Evolutionary conservation across 2,113 vertebrate species (phyloP).

Genomic region (Mustela nigripes): DNA sequence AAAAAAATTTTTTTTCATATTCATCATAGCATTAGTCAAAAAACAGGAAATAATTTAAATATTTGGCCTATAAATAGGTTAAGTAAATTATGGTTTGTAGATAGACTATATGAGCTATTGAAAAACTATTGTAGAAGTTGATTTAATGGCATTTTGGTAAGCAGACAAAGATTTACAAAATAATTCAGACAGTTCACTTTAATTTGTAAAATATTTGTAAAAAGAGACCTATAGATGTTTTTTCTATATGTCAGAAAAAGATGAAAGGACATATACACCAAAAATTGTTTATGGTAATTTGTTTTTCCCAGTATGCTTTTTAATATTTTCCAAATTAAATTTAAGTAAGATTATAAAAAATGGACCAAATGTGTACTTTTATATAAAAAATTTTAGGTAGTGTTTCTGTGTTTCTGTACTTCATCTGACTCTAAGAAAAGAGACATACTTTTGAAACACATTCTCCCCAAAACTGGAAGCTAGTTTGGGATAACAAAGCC

Average conservation of each 20-base stretch:
- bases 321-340: slow-evolving; percentile 11
- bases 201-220: neutral
- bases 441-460: slow-evolving; percentile 36
- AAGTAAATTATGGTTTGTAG: neutral
- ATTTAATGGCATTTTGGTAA: neutral
- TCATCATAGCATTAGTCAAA: neutral
- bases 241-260: neutral
- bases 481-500: neutral
- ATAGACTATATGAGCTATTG: neutral
- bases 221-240: neutral
- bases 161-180: neutral
- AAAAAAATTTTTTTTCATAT: neutral
- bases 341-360: neutral
- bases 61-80: neutral
- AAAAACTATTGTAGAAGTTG: neutral
- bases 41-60: neutral
- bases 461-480: neutral
- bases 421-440: slow-evolving; percentile 20
- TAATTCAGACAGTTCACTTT: neutral
- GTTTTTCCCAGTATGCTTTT: slow-evolving; percentile 14
- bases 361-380: neutral
- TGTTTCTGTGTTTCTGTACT: neutral
- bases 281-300: neutral
- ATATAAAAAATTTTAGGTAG: neutral
- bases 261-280: neutral